Evolutionary conservation across 2,113 vertebrate genomes (phyloP), one percentile per base, ranked within the genome.

Genomic region (Protomyctophum bolini): DNA sequence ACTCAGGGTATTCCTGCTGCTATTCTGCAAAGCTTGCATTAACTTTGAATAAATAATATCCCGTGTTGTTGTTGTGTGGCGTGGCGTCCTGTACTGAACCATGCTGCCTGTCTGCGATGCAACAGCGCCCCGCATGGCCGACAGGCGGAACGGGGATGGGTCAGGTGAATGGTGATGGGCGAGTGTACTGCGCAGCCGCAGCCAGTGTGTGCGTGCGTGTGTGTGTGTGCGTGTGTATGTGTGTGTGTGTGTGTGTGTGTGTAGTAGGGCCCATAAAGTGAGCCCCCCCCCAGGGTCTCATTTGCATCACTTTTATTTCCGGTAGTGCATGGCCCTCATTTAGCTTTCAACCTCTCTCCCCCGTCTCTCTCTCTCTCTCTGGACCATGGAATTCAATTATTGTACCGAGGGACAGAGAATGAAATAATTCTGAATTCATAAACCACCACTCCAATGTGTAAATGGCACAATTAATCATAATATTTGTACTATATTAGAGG

Each of bases 41-140:
- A 92, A 92, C 88, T 92, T 92, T 90, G 63, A 73, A 74, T 21
- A 21, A 21, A 21, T 21, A 21, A 21, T 76, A 84, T 82, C 82
- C 76, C 69, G 21, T 21, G 21, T 21, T 21, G 21, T 21, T 21
- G 21, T 21, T 21, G 21, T 21, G 60, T 83, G 54, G 1, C 2
- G 21, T 52, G 64, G 66, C 59, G 67, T 76, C 75, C 72, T 11
- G 59, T 51, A 59, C 67, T 71, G 68, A 55, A 49, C 47, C 21
- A 21, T 21, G 21, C 21, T 21, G 21, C 21, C 21, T 21, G 21
- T 2, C 82, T 73, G 45, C 47, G 66, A 72, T 61, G 45, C 78
- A 83, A 77, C 70, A 92, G 92, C 92, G 88, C 93, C 89, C 82
- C 87, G 60, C 63, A 84, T 81, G 90, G 87, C 59, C 41, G 12